These are phyloP conservation scores for Heterodera schachtii DNA, from an alignment of 1,140 invertebrate species.

Conservation along the genomic window DNA sequence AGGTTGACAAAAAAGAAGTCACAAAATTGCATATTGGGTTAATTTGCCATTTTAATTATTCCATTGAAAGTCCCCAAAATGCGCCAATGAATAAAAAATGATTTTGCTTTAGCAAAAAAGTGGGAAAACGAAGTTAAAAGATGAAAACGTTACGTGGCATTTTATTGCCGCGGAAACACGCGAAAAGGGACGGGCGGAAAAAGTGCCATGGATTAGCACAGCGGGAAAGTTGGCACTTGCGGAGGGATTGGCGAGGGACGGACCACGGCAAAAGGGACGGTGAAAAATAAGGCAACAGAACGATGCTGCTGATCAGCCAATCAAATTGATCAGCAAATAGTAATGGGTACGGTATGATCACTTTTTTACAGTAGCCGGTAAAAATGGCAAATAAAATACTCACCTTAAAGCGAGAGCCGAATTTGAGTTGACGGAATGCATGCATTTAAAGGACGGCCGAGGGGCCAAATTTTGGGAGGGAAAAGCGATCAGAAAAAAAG, in stretches of 20 bases:
- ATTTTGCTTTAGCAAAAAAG: neutral
- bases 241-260: neutral
- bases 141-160: neutral
- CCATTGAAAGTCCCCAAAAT: neutral
- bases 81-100: neutral
- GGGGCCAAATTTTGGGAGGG: neutral
- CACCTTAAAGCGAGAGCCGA: slow-evolving; percentile 15
- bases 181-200: neutral
- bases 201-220: too few relatives aligned
- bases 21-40: too few relatives aligned
- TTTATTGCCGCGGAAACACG: neutral
- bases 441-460: neutral
- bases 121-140: neutral
- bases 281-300: too few relatives aligned
- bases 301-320: too few relatives aligned
- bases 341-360: too few relatives aligned
- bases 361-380: too few relatives aligned
- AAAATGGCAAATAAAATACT: neutral
- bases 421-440: slow-evolving; percentile 9
- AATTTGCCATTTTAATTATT: too few relatives aligned
- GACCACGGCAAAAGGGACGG: neutral
- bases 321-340: too few relatives aligned
- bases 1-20: too few relatives aligned
- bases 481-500: neutral
- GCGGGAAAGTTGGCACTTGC: neutral